Evolutionary conservation across 2,888 invertebrate species (phyloP), one percentile per base, ranked within the genome.

Genomic region (Halictus ligatus): DNA sequence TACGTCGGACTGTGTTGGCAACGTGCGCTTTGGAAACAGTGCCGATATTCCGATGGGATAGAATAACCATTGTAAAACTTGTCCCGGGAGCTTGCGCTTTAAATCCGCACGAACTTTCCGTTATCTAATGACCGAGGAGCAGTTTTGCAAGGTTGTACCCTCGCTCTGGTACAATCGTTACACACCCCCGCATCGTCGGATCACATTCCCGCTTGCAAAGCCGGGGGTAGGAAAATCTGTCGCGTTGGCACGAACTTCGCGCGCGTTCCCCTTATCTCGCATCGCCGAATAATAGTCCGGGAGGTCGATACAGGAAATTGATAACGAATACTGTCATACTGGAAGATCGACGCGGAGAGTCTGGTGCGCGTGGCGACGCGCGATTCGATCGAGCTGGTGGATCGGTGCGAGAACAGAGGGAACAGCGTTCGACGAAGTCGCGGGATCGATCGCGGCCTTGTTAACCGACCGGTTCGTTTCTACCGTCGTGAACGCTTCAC

Each of bases 281-380:
- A 69, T 40, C 69, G 35, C 40, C 69, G 69, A 69, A 21, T 69
- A 69, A 64, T 64, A 18, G 64, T 71, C 43, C 43, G n/a, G 43
- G 43, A 43, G 71, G 64, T 64, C 64, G 74, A 50, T 60, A 21
- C 35, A 50, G 71, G 89, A 92, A 91, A 90, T 87, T 91, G 87
- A 92, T 93, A 93, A 94, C 93, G 94, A 94, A 94, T 93, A 92
- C 91, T 77, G 81, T 81, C 90, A 89, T 91, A 93, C 84, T 94
- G 94, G 93, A 94, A 94, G 94, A 93, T 90, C 92, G 87, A 85
- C 79, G 67, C 82, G 78, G 80, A 92, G 90, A 93, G 93, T 85
- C 92, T 40, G 21, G 86, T 15, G 92, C 94, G 94, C 94, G 92
- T 94, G 94, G 93, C 93, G 92, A 64, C 43, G 48, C 74, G 73